These are phyloP conservation scores for Holothuria glaberrima DNA, from an alignment of 35 echinoderm and acorn worm genomes.

Conservation along the genomic window DNA sequence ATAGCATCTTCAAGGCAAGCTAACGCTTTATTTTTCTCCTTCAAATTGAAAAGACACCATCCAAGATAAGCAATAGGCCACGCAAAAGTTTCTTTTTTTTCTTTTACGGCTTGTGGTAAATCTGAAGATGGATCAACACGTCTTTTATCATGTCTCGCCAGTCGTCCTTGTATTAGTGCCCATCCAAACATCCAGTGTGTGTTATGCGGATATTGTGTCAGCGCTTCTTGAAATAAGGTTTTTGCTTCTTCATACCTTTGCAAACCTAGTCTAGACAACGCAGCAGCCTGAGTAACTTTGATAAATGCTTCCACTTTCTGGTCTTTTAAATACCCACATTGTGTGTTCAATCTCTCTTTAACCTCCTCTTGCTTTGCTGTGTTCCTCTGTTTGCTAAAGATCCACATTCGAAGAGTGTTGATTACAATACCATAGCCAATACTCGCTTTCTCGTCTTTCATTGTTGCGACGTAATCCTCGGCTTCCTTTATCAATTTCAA, in stretches of 20 bases:
- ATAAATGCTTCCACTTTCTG: neutral
- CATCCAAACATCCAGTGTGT: slow-evolving; percentile 2
- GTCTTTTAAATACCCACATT: neutral
- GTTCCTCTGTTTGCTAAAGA: neutral
- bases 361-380: neutral
- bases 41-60: no score
- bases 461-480: neutral
- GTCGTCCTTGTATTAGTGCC: neutral
- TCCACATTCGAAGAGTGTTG: slow-evolving; percentile 1
- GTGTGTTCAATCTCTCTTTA: neutral
- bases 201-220: neutral
- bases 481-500: neutral
- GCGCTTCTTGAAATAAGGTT: neutral
- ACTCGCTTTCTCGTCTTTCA: neutral
- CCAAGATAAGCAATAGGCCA: no score
- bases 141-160: neutral
- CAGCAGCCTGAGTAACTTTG: neutral
- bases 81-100: no score
- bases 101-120: no score
- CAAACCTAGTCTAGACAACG: neutral
- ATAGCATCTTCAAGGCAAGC: no score
- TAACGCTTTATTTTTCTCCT: no score
- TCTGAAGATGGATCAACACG: neutral
- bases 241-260: neutral
- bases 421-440: neutral